Evolutionary conservation across 2,888 invertebrate species (phyloP).

Genomic region (Hirtodrosophila confusa): DNA sequence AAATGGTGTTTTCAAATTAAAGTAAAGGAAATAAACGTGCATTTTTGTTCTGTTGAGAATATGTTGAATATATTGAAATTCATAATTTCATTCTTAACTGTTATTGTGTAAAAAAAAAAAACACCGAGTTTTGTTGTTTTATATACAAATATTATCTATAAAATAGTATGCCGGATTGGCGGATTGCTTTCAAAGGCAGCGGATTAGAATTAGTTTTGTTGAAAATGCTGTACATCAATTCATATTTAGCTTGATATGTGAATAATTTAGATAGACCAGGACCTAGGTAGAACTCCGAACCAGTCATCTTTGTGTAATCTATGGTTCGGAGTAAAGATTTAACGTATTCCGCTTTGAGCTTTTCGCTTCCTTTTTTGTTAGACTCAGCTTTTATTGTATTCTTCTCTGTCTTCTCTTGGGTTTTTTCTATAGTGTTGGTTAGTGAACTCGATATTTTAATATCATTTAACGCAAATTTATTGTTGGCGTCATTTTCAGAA

Average conservation of each 20-base stretch:
- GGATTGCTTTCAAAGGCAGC: too few species aligned
- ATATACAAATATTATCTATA: too few species aligned
- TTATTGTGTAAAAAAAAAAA: too few species aligned
- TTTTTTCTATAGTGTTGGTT: not conserved
- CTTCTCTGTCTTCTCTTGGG: not conserved
- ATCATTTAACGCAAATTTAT: not conserved
- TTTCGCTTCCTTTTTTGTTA: too few species aligned
- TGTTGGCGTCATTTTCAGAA: not conserved
- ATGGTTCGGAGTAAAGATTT: not conserved
- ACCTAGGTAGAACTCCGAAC: not conserved
- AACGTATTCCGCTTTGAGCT: not conserved
- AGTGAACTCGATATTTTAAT: not conserved
- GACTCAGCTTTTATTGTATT: not conserved
- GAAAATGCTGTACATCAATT: conserved; percentile 1
- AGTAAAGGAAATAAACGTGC: not conserved
- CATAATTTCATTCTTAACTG: too few species aligned
- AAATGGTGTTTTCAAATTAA: conserved; percentile 51
- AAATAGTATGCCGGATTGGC: too few species aligned
- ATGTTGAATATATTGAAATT: too few species aligned
- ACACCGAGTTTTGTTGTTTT: too few species aligned
- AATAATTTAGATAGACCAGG: conserved; percentile 1
- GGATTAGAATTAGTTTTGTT: too few species aligned
- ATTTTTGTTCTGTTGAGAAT: too few species aligned
- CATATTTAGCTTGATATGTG: conserved; percentile 6
- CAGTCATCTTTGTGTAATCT: not conserved